phyloP scores from a whole-genome alignment of 2,797 vertebrate species.

The Choloepus didactylus region DNA sequence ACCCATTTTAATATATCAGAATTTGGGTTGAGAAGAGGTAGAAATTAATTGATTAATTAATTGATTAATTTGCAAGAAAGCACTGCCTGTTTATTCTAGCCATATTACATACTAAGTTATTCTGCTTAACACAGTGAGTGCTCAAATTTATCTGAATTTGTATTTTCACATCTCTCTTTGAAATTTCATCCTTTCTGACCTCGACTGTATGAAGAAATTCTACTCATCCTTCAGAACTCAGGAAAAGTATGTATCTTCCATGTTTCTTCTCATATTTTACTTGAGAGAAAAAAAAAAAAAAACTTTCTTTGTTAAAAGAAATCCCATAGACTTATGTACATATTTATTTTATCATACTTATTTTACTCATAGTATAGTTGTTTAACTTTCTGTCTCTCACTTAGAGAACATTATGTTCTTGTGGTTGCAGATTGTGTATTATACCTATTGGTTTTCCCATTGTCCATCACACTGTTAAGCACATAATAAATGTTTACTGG shows the following conservation, averaged over 20 bases:
- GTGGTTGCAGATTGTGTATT: background rate
- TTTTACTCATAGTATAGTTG: background rate
- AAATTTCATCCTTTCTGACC: background rate
- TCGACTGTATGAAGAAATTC: background rate
- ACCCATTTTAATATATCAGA: background rate
- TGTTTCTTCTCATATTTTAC: background rate
- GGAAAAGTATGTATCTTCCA: background rate
- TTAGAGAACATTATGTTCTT: background rate
- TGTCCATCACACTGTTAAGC: background rate
- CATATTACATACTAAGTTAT: background rate
- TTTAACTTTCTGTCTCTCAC: background rate
- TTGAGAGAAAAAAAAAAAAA: background rate
- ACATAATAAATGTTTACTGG: background rate
- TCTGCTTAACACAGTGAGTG: background rate
- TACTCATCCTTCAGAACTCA: background rate
- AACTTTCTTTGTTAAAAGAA: background rate
- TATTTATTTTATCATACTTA: background rate
- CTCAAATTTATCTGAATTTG: background rate
- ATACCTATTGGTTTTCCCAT: background rate
- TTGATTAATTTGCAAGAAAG: background rate
- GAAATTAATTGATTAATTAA: background rate
- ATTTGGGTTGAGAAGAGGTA: background rate
- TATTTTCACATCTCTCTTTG: background rate
- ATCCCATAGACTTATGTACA: background rate
- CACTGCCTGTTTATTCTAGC: background rate